Conservation (phyloP, 2,113 vertebrate genomes). For the Dendropsophus ebraccatus region DNA sequence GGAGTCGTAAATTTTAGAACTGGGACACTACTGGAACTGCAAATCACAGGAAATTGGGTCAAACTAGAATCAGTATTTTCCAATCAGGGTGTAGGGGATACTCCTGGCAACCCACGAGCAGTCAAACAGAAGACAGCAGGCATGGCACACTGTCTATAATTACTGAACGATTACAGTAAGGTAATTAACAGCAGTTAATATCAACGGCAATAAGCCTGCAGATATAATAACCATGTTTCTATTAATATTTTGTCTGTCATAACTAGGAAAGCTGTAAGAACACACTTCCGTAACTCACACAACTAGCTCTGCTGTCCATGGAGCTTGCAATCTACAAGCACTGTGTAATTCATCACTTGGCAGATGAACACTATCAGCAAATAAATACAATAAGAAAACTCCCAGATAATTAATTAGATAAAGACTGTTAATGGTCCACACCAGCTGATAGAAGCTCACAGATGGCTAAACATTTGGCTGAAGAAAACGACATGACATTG, state of each 20-base stretch:
- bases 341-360: neutral
- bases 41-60: neutral
- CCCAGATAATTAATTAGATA: constrained; percentile 59
- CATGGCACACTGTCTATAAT: neutral
- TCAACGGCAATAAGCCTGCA: neutral
- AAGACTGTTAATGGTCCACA: constrained; percentile 50
- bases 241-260: neutral
- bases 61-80: neutral
- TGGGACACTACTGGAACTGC: neutral
- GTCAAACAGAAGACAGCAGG: neutral
- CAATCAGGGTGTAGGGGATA: neutral
- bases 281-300: neutral
- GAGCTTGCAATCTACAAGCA: constrained; percentile 21
- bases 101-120: neutral
- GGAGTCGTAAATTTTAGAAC: neutral
- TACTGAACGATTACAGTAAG: neutral
- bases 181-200: neutral
- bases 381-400: neutral
- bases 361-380: neutral
- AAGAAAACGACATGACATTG: constrained; percentile 24
- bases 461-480: constrained; percentile 58
- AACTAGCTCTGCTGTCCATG: neutral
- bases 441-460: constrained; percentile 45
- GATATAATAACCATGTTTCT: neutral
- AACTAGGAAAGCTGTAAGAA: neutral